Conservation (phyloP, 2,797 vertebrate genomes). For the Thamnophis elegans region DNA sequence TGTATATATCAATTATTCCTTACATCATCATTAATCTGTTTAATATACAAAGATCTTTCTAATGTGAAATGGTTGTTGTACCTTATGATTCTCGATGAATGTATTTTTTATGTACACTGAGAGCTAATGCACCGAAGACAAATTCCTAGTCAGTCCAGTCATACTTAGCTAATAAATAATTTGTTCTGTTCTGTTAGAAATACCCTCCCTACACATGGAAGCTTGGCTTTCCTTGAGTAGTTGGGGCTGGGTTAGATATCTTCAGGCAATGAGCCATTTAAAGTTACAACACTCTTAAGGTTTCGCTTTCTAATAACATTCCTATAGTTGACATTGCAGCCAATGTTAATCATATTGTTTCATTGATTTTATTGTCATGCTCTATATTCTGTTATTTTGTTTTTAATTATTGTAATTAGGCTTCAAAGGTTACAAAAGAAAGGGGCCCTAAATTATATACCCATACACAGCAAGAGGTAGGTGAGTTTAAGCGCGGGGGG, state of each 20-base stretch:
- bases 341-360: neutral
- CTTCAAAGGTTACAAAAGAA: neutral
- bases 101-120: too few relatives aligned
- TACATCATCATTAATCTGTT: too few relatives aligned
- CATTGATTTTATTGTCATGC: neutral
- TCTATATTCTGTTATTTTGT: neutral
- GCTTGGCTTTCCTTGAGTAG: neutral
- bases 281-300: neutral
- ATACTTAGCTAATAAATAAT: too few relatives aligned
- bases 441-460: neutral
- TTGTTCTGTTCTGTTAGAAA: conserved; percentile 14
- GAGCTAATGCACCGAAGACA: too few relatives aligned
- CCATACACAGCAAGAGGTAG: neutral
- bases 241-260: neutral
- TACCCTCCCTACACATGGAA: conserved; percentile 8
- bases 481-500: neutral
- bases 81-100: too few relatives aligned
- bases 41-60: too few relatives aligned
- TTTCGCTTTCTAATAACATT: neutral
- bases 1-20: too few relatives aligned
- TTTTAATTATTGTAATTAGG: neutral
- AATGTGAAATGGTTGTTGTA: too few relatives aligned
- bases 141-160: too few relatives aligned
- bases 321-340: neutral
- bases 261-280: neutral